These are phyloP conservation scores for Gnathochromis pfefferi DNA, from an alignment of 2,113 vertebrate genomes.

Conservation along the genomic window DNA sequence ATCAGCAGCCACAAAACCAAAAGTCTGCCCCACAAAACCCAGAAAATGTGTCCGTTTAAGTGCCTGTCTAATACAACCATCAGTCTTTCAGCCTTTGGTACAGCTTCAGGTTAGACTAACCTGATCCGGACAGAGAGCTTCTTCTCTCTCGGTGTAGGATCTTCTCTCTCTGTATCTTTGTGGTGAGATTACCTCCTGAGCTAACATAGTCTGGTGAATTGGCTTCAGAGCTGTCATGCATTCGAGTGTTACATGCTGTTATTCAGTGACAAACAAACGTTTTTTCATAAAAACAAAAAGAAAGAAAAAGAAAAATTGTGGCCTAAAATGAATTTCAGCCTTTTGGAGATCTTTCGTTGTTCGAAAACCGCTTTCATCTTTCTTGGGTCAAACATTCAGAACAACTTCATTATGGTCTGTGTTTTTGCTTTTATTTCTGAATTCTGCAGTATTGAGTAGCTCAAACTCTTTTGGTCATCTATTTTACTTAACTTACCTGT, in stretches of 20 bases:
- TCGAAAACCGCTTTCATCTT: neutral
- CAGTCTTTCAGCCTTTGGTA: neutral
- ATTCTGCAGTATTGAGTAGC: neutral
- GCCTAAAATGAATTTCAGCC: slow-evolving; percentile 30
- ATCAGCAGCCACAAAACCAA: neutral
- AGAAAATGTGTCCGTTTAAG: neutral
- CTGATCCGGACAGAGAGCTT: neutral
- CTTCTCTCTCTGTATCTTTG: neutral
- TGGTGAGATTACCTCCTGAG: neutral
- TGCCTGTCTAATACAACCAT: neutral
- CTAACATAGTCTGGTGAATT: neutral
- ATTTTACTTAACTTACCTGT: neutral
- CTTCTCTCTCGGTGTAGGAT: neutral
- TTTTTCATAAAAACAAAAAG: neutral
- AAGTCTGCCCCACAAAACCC: neutral
- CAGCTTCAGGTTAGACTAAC: neutral
- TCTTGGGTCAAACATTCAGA: neutral
- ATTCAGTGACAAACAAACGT: neutral
- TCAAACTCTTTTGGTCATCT: neutral
- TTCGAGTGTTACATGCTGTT: neutral
- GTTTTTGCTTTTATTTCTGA: neutral
- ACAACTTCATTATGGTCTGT: neutral
- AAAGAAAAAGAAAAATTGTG: neutral
- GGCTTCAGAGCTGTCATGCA: neutral
- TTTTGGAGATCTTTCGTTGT: neutral